Evolutionary conservation across 2,113 vertebrate species (phyloP).

Genomic region (Oryzias javanicus): DNA sequence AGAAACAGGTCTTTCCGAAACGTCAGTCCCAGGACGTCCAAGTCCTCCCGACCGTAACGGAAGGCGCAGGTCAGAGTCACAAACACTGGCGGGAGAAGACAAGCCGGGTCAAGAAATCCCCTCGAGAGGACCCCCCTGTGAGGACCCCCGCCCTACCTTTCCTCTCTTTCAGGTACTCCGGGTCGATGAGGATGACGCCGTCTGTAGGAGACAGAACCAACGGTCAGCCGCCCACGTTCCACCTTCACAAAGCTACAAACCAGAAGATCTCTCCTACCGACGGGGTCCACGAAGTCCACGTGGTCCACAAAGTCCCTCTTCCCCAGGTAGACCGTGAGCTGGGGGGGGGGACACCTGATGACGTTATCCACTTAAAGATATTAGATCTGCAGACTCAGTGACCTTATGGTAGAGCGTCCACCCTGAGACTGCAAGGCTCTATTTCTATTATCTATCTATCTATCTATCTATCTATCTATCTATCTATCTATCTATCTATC

Average conservation of each 20-base stretch:
- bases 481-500: no score
- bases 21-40: conserved; percentile 93
- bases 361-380: no score
- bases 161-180: conserved; percentile 94
- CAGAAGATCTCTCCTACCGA: conserved; percentile 57
- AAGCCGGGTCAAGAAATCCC: background rate
- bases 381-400: no score
- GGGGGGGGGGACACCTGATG: background rate
- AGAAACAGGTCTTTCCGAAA: conserved; percentile 95
- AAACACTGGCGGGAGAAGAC: conserved; percentile 77
- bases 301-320: conserved; percentile 83
- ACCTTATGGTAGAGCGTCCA: no score
- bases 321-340: conserved; percentile 82
- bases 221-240: background rate
- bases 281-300: conserved; percentile 78
- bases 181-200: conserved; percentile 93
- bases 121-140: no score
- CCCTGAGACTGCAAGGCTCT: no score
- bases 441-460: no score
- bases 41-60: conserved; percentile 93
- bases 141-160: no score
- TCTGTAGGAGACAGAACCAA: conserved; percentile 74
- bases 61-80: conserved; percentile 95
- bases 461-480: no score
- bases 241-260: background rate